Evolutionary conservation across 2,797 vertebrate species (phyloP).

Genomic region (Poecile montanus): DNA sequence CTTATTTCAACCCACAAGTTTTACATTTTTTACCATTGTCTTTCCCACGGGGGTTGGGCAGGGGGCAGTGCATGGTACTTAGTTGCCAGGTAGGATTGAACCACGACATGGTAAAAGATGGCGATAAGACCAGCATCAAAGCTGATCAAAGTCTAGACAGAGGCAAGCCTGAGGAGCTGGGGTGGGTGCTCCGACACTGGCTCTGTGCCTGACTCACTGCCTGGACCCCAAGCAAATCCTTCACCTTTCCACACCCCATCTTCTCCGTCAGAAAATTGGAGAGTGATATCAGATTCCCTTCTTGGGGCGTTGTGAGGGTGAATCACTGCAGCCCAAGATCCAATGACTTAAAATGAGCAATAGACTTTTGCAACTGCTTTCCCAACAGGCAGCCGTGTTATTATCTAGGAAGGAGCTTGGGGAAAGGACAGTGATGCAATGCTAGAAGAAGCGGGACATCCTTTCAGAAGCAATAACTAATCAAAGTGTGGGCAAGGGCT

Average conservation of each 20-base stretch:
- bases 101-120: neutral
- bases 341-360: conserved; percentile 4
- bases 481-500: neutral
- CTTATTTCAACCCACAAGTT: neutral
- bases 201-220: neutral
- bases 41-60: neutral
- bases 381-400: neutral
- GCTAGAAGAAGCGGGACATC: neutral
- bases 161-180: neutral
- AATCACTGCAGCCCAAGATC: conserved; percentile 21
- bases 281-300: conserved; percentile 23
- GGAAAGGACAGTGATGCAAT: neutral
- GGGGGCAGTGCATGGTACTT: neutral
- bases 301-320: neutral
- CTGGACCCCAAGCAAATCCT: conserved; percentile 43
- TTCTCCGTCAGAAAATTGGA: neutral
- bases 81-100: neutral
- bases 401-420: conserved; percentile 13
- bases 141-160: conserved; percentile 27
- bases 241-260: conserved; percentile 24
- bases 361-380: conserved; percentile 30
- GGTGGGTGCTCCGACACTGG: accelerated
- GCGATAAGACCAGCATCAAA: neutral
- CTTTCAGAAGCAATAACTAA: neutral
- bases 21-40: neutral